Evolutionary conservation across 2,797 vertebrate species (phyloP).

Genomic region (Manis javanica): DNA sequence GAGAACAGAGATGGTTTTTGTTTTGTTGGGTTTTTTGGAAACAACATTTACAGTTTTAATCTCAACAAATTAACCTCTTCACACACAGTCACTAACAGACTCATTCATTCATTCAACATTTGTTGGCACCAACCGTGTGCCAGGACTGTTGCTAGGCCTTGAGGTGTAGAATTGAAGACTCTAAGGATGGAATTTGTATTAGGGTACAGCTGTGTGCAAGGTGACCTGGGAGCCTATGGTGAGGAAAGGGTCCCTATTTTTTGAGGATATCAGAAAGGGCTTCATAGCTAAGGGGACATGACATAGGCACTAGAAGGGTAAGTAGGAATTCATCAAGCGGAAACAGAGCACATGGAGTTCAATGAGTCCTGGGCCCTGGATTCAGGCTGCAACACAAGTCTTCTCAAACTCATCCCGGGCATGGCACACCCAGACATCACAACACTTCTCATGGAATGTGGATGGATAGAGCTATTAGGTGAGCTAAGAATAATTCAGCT

Average conservation of each 20-base stretch:
- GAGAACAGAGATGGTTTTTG: neutral
- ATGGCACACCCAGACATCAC: neutral
- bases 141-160: neutral
- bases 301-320: neutral
- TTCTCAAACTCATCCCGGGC: neutral
- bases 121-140: neutral
- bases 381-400: neutral
- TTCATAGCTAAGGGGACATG: neutral
- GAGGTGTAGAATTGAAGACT: neutral
- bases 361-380: neutral
- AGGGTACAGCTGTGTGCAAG: neutral
- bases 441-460: neutral
- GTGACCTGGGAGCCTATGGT: neutral
- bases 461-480: neutral
- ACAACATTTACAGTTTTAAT: neutral
- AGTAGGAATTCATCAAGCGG: neutral
- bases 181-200: neutral
- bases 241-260: neutral
- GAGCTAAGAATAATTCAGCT: neutral
- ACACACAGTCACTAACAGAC: neutral
- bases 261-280: neutral
- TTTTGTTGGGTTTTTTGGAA: neutral
- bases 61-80: neutral
- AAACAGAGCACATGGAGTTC: neutral
- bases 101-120: neutral